Evolutionary conservation across 2,888 invertebrate species (phyloP).

Genomic region (Rugalucina vietnamica): DNA sequence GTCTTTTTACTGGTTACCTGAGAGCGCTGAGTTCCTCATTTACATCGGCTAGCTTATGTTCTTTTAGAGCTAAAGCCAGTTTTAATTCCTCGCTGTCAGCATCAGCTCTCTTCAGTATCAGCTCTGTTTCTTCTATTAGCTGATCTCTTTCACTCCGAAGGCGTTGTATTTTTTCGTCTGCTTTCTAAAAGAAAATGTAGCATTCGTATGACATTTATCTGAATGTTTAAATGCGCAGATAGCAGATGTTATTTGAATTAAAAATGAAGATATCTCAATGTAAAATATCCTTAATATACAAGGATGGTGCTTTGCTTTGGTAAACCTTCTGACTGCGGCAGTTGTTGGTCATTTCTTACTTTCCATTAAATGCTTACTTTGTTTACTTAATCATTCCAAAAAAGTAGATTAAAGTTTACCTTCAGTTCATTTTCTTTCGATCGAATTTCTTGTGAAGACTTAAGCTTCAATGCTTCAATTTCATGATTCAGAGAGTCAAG

Average conservation of each 20-base stretch:
- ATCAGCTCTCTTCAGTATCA: conserved; percentile 66
- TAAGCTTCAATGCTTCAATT: conserved; percentile 59
- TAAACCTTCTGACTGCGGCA: too few species aligned
- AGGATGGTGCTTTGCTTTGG: too few species aligned
- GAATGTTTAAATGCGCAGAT: neutral
- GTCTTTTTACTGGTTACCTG: too few species aligned
- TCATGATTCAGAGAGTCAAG: conserved; percentile 66
- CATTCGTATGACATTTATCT: too few species aligned
- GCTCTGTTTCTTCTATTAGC: conserved; percentile 69
- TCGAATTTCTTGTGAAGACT: conserved; percentile 59
- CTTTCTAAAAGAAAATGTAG: conserved; percentile 44
- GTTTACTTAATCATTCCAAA: neutral
- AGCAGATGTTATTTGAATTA: too few species aligned
- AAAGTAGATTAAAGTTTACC: conserved; percentile 22
- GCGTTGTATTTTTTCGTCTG: conserved; percentile 49
- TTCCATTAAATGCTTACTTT: neutral
- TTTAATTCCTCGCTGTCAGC: conserved; percentile 67
- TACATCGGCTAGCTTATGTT: conserved; percentile 54
- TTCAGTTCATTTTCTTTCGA: conserved; percentile 59
- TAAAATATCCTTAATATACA: too few species aligned
- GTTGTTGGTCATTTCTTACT: too few species aligned
- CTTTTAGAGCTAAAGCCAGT: conserved; percentile 63
- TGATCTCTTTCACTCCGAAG: conserved; percentile 65
- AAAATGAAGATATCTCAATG: too few species aligned
- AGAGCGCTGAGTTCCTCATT: conserved; percentile 47